Base-by-base conservation (phyloP, 2,888 invertebrate species). In the Drosophila phalerata region DNA sequence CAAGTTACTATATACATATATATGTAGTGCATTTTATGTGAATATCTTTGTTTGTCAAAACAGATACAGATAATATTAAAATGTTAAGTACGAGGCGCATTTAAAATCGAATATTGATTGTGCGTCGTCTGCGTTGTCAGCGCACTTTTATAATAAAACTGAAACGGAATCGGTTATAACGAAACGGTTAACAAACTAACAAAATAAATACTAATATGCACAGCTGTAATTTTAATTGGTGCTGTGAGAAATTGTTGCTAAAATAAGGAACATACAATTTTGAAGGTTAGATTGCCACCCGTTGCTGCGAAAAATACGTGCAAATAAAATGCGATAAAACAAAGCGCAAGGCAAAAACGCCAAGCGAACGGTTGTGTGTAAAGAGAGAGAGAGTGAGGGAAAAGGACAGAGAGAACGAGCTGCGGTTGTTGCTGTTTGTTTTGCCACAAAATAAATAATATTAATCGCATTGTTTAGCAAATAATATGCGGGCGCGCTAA, bases 281-380 rank as follows among this genome's bases (percentile, higher is more conserved):
- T 90, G 87, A 91, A 91, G 91, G 90, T 91, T 90, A 91, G 89
- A 89, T 82, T 76, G 77, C 69, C 76, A 69, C 76, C 66, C 81
- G 80, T 77, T 84, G 76, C 64, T 71, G 64, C 62, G 61, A 73
- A 64, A 38, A 51, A 11, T 32, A 40, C 56, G 61, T 34, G 47
- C 49, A 53, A 68, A 81, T 85, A 79, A 88, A 83, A 66, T 56
- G 71, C 81, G 86, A 88, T 88, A 88, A 86, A 84, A 83, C 78
- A 88, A 75, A 82, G 62, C 69, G 63, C 64, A 75, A 69, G 68
- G 69, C 52, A 61, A 62, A 69, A 62, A 69, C 57, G 71, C 55
- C 42, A 73, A 63, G 15, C 72, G 61, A 69, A 68, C 48, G 34
- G 13, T 22, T 13, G 34, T 65, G 55, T 22, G 22, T 22, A 22